Base-by-base conservation (phyloP, 2,113 vertebrate genomes). In the Eclectus roratus region DNA sequence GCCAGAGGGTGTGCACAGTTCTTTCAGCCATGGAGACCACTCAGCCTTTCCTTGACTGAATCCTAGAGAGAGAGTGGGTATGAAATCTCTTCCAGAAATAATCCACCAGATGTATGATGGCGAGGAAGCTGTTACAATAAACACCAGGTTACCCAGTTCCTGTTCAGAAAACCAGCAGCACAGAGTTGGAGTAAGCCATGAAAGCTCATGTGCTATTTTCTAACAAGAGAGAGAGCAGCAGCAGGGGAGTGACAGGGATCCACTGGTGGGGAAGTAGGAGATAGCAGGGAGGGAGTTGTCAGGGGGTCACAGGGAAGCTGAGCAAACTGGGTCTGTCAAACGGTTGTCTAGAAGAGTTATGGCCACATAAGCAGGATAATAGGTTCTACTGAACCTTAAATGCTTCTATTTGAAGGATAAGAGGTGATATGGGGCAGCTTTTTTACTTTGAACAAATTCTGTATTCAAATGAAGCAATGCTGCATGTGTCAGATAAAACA, bases 391-490 rank as follows among this genome's bases (percentile, higher is more conserved):
- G 85, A 93, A 55, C 77, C 88, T 93, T 85, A 82, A 89, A 94
- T 63, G 52, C 76, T 94, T 89, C 89, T 64, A 1, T 94, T 81
- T 87, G 88, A 79, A 89, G 85, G 70, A 60, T 82, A 83, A 39
- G 70, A 82, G 90, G 53, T 91, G 61, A 80, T 93, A 85, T 1
- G n/a, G 93, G 73, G 85, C 80, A 87, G 74, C 88, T 87, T 65
- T 58, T 96, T 95, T 86, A 86, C 85, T 91, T 88, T 87, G 94
- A 93, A 94, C 61, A n/a, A 85, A 79, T 96, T 89, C 85, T 84
- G 70, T 92, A 97, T 96, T 96, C 92, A 96, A 94, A 96, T 88
- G 85, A 90, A 90, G 94, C 74, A 41, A 84, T 77, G 90, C 94
- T 96, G 93, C 89, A 91, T 68, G 56, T 96, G 86, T 95, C 94